A percentile compares a stretch with the other conserved stretches of the same genome.
These are phyloP conservation scores for Graptemys geographica DNA, from an alignment of 2,797 vertebrate species.

Conservation along the genomic window DNA sequence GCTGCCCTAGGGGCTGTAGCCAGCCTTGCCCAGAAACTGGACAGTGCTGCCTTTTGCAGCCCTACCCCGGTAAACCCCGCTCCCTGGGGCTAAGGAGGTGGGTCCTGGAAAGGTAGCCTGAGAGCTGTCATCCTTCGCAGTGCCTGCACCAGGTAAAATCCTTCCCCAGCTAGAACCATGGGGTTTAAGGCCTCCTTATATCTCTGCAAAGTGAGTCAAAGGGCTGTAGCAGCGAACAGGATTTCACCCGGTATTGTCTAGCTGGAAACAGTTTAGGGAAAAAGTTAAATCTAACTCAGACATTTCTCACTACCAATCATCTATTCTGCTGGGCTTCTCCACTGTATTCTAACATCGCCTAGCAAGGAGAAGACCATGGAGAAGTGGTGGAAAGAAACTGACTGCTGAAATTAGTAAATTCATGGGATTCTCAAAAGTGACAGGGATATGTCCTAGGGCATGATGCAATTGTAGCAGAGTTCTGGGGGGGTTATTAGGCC, in stretches of 20 bases:
- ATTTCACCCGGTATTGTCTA: not conserved
- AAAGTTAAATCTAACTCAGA: not conserved
- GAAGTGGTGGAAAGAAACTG: not conserved
- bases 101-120: no score
- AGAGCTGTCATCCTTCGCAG: no score
- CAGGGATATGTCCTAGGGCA: accelerated
- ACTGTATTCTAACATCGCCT: not conserved
- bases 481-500: not conserved
- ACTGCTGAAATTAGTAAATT: not conserved
- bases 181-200: no score
- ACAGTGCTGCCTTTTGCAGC: no score
- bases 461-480: not conserved
- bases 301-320: not conserved
- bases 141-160: no score
- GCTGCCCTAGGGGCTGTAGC: no score
- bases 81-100: no score
- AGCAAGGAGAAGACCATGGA: not conserved
- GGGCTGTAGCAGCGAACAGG: not conserved
- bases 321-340: not conserved
- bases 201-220: not conserved
- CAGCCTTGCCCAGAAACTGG: no score
- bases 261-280: not conserved
- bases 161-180: no score
- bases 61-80: no score
- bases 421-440: accelerated